phyloP scores from a whole-genome alignment of 2,888 invertebrate species.

The Epinotia brunnichana region DNA sequence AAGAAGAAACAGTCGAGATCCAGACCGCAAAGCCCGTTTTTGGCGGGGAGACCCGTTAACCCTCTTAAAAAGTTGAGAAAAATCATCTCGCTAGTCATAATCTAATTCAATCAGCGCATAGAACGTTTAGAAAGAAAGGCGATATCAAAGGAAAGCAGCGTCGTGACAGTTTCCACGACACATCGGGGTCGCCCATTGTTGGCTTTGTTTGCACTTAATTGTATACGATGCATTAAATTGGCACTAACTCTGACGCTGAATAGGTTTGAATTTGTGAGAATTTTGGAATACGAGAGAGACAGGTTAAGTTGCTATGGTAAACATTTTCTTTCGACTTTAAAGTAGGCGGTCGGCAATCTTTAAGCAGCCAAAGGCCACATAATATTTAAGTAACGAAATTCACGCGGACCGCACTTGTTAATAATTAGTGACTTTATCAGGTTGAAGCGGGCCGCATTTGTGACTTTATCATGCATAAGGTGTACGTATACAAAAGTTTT shows the following conservation, averaged over 20 bases:
- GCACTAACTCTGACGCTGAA: constrained; percentile 28
- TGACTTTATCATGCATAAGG: too few relatives aligned
- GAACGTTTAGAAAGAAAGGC: constrained; percentile 53
- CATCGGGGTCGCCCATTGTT: constrained; percentile 75
- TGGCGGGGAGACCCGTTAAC: too few relatives aligned
- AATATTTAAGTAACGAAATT: too few relatives aligned
- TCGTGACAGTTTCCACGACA: constrained; percentile 80
- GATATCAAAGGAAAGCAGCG: constrained; percentile 75
- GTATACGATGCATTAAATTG: constrained; percentile 40
- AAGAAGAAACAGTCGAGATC: too few relatives aligned
- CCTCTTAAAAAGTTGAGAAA: neutral
- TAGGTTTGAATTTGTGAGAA: constrained; percentile 23
- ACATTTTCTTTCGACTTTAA: too few relatives aligned
- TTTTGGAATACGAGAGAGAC: neutral
- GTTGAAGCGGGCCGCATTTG: too few relatives aligned
- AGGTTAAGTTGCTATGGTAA: neutral
- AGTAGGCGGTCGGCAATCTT: neutral
- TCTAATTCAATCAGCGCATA: constrained; percentile 34
- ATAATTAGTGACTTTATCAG: too few relatives aligned
- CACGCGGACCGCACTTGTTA: too few relatives aligned
- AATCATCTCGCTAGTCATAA: constrained; percentile 9
- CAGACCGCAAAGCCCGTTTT: too few relatives aligned
- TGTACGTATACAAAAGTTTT: too few relatives aligned
- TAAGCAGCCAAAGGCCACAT: too few relatives aligned
- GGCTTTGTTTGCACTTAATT: constrained; percentile 61